A percentile compares a stretch with the other conserved stretches of the same genome.
phyloP scores from a whole-genome alignment of 2,888 invertebrate species.

The Anorthoa munda region DNA sequence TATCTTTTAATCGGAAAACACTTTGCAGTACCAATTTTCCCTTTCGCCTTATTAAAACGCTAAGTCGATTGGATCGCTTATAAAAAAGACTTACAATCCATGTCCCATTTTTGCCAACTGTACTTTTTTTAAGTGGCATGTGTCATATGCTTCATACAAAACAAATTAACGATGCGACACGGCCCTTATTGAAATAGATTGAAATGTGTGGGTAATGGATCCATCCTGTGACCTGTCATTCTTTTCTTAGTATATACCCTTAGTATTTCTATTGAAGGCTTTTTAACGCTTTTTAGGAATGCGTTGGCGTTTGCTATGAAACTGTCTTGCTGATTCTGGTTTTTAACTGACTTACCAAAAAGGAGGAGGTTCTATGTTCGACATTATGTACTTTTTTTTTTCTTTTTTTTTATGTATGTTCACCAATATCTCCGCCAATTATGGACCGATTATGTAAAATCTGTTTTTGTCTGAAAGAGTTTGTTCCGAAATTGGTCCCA shows the following conservation, averaged over 20 bases:
- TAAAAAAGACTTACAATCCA: not conserved
- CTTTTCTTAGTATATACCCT: not conserved
- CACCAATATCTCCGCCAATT: too few species aligned
- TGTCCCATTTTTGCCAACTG: conserved; percentile 17
- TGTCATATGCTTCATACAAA: conserved; percentile 32
- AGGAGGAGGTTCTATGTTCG: too few species aligned
- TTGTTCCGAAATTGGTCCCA: too few species aligned
- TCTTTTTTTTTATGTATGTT: too few species aligned
- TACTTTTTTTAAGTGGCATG: conserved; percentile 21
- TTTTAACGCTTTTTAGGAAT: not conserved
- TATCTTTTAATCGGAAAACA: too few species aligned
- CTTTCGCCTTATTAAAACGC: too few species aligned
- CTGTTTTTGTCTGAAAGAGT: too few species aligned
- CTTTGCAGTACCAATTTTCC: not conserved
- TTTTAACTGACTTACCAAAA: too few species aligned
- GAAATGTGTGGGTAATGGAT: conserved; percentile 16
- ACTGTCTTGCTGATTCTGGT: not conserved
- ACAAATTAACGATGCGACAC: conserved; percentile 25
- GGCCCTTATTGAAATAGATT: conserved; percentile 24
- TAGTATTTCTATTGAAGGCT: conserved; percentile 2
- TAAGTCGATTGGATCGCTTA: too few species aligned
- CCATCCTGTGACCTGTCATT: conserved; percentile 1
- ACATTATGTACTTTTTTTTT: too few species aligned
- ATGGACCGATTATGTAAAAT: too few species aligned
- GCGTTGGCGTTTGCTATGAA: not conserved